A percentile compares a stretch with the other conserved stretches of the same genome.
Conservation (phyloP, 2,113 vertebrate genomes). For the Vimba vimba region DNA sequence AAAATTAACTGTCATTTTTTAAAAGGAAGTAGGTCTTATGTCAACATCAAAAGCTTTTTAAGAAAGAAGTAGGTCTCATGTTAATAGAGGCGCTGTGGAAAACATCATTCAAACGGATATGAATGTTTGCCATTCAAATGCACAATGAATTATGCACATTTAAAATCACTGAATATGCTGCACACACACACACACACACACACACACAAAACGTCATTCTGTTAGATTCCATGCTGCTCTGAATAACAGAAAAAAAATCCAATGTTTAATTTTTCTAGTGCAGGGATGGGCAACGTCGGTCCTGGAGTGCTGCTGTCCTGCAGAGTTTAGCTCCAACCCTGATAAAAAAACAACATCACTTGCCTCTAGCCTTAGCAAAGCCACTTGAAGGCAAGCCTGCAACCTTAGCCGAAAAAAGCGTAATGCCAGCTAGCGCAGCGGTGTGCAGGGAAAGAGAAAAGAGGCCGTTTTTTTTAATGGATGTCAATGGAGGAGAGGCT, state of each 20-base stretch:
- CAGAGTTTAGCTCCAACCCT: too few species aligned
- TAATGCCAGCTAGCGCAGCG: too few species aligned
- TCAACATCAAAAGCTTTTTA: constrained; percentile 4
- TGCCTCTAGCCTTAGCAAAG: too few species aligned
- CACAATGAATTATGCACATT: not conserved
- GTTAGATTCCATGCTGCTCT: not conserved
- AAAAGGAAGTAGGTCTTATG: constrained; percentile 15
- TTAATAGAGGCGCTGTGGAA: not conserved
- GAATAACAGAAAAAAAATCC: not conserved
- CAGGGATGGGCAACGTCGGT: too few species aligned
- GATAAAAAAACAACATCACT: too few species aligned
- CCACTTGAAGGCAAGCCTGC: too few species aligned
- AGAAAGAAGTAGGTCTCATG: constrained; percentile 13
- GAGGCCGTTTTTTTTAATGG: too few species aligned
- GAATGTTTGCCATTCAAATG: constrained; percentile 15
- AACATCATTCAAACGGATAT: not conserved
- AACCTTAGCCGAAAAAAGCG: too few species aligned
- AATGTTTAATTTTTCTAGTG: not conserved
- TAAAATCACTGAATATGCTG: not conserved
- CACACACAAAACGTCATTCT: not conserved
- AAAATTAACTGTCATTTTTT: not conserved
- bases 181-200: not conserved
- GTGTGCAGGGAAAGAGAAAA: too few species aligned
- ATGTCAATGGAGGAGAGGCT: too few species aligned
- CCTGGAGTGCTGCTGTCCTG: too few species aligned